These are phyloP conservation scores for Bombus confusus DNA, from an alignment of 1,140 invertebrate genomes.

Conservation along the genomic window DNA sequence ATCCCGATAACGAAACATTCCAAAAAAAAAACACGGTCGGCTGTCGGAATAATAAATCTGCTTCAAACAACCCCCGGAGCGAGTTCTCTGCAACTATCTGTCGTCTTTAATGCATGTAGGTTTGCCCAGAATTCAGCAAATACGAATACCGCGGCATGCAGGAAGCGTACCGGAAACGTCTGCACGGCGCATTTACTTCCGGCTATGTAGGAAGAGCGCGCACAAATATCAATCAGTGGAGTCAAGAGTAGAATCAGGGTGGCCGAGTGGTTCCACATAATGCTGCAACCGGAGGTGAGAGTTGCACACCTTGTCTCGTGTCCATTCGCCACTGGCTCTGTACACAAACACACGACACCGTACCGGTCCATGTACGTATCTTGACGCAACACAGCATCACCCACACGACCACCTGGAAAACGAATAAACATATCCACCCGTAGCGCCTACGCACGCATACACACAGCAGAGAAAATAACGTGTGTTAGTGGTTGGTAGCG, in stretches of 20 bases:
- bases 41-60: not conserved
- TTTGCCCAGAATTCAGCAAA: not conserved
- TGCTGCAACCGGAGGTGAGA: conserved; percentile 66
- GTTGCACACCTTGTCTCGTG: conserved; percentile 55
- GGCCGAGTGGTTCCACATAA: conserved; percentile 75
- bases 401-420: conserved; percentile 24
- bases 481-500: conserved; percentile 37
- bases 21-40: not conserved
- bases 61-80: not conserved
- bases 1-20: not conserved
- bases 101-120: not conserved
- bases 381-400: conserved; percentile 19
- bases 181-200: conserved; percentile 51
- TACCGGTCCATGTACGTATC: not conserved
- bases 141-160: not conserved
- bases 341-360: not conserved
- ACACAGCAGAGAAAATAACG: not conserved
- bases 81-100: not conserved
- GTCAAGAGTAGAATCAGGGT: conserved; percentile 75
- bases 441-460: conserved; percentile 13
- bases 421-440: conserved; percentile 52
- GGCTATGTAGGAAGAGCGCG: conserved; percentile 34
- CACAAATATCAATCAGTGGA: conserved; percentile 75
- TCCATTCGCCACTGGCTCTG: conserved; percentile 40
- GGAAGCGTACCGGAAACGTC: conserved; percentile 19